Evolutionary conservation across 2,797 vertebrate genomes (phyloP), one percentile per base, ranked within the genome.

Genomic region (Podargus strigoides): DNA sequence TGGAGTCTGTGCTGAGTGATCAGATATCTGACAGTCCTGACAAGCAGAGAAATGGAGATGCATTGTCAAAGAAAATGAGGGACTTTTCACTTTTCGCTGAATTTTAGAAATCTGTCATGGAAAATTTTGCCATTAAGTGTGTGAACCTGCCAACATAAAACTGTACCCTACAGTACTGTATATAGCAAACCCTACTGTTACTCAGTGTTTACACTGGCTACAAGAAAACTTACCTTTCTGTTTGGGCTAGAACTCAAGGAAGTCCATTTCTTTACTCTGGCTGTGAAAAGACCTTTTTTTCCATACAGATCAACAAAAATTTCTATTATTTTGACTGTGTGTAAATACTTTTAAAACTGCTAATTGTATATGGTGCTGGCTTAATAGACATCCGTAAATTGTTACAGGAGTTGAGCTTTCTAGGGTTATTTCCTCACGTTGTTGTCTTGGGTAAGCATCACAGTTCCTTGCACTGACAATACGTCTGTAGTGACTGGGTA

Each of bases 241-340:
- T 87, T 95, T 81, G 64, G 78, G 67, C 70, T 92, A 81, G 84
- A 81, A 81, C 68, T 77, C n/a, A 87, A 85, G 80, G 60, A 95
- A 93, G 12, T 14, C 34, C 27, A 23, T 96, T 94, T 91, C 87
- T 93, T 95, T 94, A 94, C 41, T 67, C 50, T 72, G 58, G 46
- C 63, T 91, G 28, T 49, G 11, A 82, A 90, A 86, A 74, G 20
- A 27, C 7, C 5, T 18, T 62, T 55, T 67, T 78, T 47, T 41
- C 21, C 37, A 36, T 17, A 30, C 41, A 9, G 10, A 21, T 66
- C 53, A 77, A 91, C 28, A 92, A 41, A 96, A 91, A 83, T 76
- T 77, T 42, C 4, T 68, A 36, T 59, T 55, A n/a, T 76, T 82
- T 86, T 75, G 23, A 64, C 56, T 76, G 11, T 3, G 1, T 73